Evolutionary conservation across 2,113 vertebrate species (phyloP), one percentile per base, ranked within the genome.

Genomic region (Cololabis saira): DNA sequence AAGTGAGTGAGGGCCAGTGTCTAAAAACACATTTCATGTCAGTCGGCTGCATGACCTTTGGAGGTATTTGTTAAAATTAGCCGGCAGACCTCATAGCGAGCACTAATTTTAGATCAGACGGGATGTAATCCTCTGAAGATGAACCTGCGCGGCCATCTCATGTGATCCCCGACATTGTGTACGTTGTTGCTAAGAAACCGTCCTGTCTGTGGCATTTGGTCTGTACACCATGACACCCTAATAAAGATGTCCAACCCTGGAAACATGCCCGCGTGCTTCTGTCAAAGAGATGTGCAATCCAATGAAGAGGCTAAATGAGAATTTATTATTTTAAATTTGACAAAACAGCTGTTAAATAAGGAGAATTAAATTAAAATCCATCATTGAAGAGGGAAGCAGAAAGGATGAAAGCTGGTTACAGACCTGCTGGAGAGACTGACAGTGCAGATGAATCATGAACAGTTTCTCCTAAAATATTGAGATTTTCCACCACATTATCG

Each of bases 171-270:
- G 49, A 65, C 61, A 71, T 52, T 78, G 76, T 86, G 61, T 85
- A 75, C 40, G 52, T 44, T 72, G 87, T 84, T 88, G 83, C 82
- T 85, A 87, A 77, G 67, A 85, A 89, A 87, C 83, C 84, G 33
- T 40, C 37, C 44, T 47, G 43, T 76, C 65, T 72, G 43, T 41
- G 86, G 54, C 70, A 45, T 91, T 89, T 67, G 88, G 91, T 89
- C 82, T 81, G 10, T 37, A 11, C 5, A 37, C 10, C 1, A 37
- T 70, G 80, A 51, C 57, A 5, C 54, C 54, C 48, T 49, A 90
- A 88, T 88, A 86, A 87, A 89, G 67, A 64, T 21, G 5, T 37
- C 10, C 10, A 9, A 55, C 63, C 6, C 19, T 67, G 41, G 7
- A 47, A 61, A 42, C 10, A 12, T 1, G n/a, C 41, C 30, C 6